Evolutionary conservation across 2,888 invertebrate genomes (phyloP).

Genomic region (Hypsopygia costalis): DNA sequence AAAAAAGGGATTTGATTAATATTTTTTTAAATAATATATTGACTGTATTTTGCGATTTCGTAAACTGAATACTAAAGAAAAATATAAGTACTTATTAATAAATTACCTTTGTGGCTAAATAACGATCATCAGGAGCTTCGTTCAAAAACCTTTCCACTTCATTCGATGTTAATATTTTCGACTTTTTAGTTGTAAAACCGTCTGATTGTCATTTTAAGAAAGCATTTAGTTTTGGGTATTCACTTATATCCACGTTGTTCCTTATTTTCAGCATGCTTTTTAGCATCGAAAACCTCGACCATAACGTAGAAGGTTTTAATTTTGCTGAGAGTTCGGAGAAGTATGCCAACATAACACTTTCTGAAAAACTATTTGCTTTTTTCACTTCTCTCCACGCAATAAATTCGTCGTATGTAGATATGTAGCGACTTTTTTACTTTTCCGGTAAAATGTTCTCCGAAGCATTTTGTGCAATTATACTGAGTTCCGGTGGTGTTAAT

Average conservation of each 20-base stretch:
- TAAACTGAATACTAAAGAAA: no score
- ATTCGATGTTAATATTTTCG: slow-evolving; percentile 7
- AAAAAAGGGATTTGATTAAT: slow-evolving; percentile 7
- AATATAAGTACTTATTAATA: slow-evolving; percentile 19
- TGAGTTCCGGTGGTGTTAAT: no score
- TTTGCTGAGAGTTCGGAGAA: no score
- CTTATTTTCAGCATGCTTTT: slow-evolving; percentile 17
- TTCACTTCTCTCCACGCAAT: no score
- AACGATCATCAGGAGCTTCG: slow-evolving; percentile 14
- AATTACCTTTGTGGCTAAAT: slow-evolving; percentile 2
- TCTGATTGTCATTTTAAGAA: no score
- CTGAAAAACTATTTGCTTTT: no score
- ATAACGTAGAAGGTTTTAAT: background rate
- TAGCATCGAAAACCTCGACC: slow-evolving; percentile 20
- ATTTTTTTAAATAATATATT: background rate
- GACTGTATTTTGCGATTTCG: no score
- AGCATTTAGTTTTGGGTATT: no score
- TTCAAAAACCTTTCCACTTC: slow-evolving; percentile 14
- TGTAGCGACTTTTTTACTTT: background rate
- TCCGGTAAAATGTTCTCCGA: slow-evolving; percentile 1
- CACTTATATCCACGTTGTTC: slow-evolving; percentile 15
- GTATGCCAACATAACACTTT: no score
- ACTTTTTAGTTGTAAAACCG: no score
- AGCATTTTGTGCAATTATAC: no score
- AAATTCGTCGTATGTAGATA: background rate